Percentiles rank a stretch among this genome's conserved stretches.
Conservation (phyloP, 2,797 vertebrate genomes). For the Hipposideros larvatus region DNA sequence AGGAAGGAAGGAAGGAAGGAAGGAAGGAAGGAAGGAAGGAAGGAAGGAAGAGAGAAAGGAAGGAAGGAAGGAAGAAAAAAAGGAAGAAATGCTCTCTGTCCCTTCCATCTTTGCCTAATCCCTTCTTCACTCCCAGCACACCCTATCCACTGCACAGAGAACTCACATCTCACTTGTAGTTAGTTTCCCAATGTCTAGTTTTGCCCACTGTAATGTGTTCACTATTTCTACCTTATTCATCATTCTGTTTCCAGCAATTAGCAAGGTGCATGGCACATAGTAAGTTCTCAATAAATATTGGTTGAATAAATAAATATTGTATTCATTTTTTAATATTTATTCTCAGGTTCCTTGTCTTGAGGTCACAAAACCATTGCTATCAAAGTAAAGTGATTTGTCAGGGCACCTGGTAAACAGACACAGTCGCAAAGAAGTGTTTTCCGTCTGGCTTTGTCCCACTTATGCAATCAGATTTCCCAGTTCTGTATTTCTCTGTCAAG, state of each 20-base stretch:
- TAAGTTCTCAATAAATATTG: constrained; percentile 17
- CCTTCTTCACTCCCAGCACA: neutral
- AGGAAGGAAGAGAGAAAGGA: neutral
- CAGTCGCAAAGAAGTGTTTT: neutral
- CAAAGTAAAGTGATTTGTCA: neutral
- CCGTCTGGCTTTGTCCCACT: neutral
- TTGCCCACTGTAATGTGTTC: neutral
- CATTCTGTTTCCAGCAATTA: neutral
- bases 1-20: too few species aligned
- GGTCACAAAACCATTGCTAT: neutral
- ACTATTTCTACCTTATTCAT: neutral
- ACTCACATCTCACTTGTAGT: neutral
- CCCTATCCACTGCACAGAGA: accelerated
- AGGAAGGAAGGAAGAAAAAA: neutral
- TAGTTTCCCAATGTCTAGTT: neutral
- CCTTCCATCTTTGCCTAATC: neutral
- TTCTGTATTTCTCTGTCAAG: neutral
- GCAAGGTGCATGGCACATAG: neutral
- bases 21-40: neutral
- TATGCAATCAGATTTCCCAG: neutral
- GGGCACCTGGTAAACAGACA: neutral
- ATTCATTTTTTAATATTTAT: neutral
- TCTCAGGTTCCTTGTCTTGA: neutral
- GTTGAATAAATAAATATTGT: neutral
- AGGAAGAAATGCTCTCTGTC: neutral